Percentiles rank a stretch among this genome's conserved stretches.
Conservation (phyloP, 2,888 invertebrate genomes). For the Eristalis pertinax region DNA sequence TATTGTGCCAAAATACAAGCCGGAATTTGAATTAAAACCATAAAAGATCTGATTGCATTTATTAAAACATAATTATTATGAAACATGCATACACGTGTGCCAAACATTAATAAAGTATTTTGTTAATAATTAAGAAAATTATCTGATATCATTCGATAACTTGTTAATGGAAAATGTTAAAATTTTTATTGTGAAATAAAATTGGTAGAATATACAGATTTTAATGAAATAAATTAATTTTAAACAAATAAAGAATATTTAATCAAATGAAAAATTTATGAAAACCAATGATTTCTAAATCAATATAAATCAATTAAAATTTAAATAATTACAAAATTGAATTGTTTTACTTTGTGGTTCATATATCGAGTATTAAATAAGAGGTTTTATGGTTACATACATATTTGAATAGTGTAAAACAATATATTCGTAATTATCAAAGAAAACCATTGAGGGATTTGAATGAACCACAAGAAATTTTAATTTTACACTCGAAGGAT, state of each 20-base stretch:
- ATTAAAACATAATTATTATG: background rate
- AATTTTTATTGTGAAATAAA: constrained; percentile 51
- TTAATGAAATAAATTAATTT: constrained; percentile 25
- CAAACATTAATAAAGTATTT: background rate
- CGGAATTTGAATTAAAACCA: background rate
- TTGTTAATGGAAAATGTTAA: constrained; percentile 47
- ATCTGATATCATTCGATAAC: constrained; percentile 24
- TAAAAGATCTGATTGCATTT: background rate
- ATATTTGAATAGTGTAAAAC: no score
- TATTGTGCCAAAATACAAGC: constrained; percentile 11
- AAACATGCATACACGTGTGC: background rate
- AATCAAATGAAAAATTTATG: constrained; percentile 35
- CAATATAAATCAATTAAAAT: constrained; percentile 28
- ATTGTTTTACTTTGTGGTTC: background rate
- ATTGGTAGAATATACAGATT: constrained; percentile 53
- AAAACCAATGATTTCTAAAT: constrained; percentile 13
- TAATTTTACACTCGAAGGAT: no score
- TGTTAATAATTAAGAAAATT: constrained; percentile 2
- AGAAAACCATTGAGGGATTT: no score
- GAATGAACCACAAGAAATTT: no score
- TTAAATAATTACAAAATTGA: background rate
- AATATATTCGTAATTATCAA: no score
- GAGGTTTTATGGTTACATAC: no score
- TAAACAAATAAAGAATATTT: constrained; percentile 36
- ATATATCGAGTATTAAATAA: no score